Base-by-base conservation (phyloP, 2,888 invertebrate genomes). In the Caenorhabditis imperialis region DNA sequence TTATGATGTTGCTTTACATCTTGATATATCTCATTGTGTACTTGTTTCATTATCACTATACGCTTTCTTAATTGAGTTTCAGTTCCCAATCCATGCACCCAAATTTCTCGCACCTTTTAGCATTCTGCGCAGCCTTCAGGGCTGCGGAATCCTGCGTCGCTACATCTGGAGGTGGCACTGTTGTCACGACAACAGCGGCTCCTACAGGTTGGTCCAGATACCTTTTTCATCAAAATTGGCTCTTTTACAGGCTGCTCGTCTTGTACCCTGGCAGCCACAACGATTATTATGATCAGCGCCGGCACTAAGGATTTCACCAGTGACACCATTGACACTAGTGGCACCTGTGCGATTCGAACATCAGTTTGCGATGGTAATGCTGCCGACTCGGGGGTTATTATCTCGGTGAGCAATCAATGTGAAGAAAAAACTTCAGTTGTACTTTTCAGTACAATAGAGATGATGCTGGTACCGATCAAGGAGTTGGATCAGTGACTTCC, bases 241-340 rank as follows among this genome's bases (percentile, higher is more conserved):
- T 10, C 8, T 30, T 12, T 44, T 69, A 47, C 45, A 71, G 71
- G 38, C 25, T 71, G 71, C 27, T 0, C 25, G 27, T 22, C 50
- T 8, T 74, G 74, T 20, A 22, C 23, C 0, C 30, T 57, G 2
- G 42, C 45, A n/a, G 38, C 61, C 3, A 44, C 57, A 0, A 18
- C 42, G 8, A 37, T 45, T 5, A 61, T 61, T 20, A 45, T 7
- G 14, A 45, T 57, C 6, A 74, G 67, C 50, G 54, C 33, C 1
- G 74, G 65, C 48, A 55, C 61, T 2, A 74, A 74, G 51, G 61
- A 1, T 8, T 74, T 74, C 40, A 74, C 74, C 3, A 55, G 61
- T 48, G 67, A 67, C 23, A 61, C 55, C 0, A 67, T 74, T 7
- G 74, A 67, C 20, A 67, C 42, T 7, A 35, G 27, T 44, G 74